Evolutionary conservation across 2,797 vertebrate genomes (phyloP), one percentile per base, ranked within the genome.

Genomic region (Columba guinea): DNA sequence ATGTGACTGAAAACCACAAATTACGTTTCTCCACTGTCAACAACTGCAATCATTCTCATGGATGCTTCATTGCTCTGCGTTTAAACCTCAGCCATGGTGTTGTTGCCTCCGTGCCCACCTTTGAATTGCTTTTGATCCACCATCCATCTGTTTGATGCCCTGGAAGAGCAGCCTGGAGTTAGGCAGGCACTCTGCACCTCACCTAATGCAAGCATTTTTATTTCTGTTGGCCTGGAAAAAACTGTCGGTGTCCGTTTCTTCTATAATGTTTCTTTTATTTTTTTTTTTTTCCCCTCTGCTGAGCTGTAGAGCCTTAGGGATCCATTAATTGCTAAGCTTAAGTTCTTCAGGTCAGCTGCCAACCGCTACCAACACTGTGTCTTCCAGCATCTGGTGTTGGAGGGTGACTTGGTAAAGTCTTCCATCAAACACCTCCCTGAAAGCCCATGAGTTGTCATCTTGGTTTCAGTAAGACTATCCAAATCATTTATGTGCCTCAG

Each of bases 271-370:
- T 46, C 19, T 44, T 13, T 44, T 44, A 18, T 18, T 20, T 44
- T 44, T 44, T 44, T 20, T 20, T 46, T 46, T 14, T 46, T 44
- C 20, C 20, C 9, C 19, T 20, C 44, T 46, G 44, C 19, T 46
- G 44, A 46, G 9, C 44, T 20, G 44, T 46, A 46, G 44, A 5
- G 19, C 44, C 44, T 46, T 46, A 46, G 19, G 44, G 19, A 19
- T 46, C 19, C 44, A 46, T 46, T 20, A 8, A 46, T 46, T 91
- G n/a, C 48, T 80, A 13, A 85, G 44, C 55, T 83, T 62, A 55
- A 84, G 59, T 89, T 92, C 65, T 81, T 88, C 71, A 76, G 78
- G 87, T 84, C 91, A 88, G 93, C 78, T 95, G 67, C 82, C 84
- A 91, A 56, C 39, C 85, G 48, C 87, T 93, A 80, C 82, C 78